A percentile compares a stretch with the other conserved stretches of the same genome.
Evolutionary conservation across 2,888 invertebrate species (phyloP).

Genomic region (Hermodice carunculata): DNA sequence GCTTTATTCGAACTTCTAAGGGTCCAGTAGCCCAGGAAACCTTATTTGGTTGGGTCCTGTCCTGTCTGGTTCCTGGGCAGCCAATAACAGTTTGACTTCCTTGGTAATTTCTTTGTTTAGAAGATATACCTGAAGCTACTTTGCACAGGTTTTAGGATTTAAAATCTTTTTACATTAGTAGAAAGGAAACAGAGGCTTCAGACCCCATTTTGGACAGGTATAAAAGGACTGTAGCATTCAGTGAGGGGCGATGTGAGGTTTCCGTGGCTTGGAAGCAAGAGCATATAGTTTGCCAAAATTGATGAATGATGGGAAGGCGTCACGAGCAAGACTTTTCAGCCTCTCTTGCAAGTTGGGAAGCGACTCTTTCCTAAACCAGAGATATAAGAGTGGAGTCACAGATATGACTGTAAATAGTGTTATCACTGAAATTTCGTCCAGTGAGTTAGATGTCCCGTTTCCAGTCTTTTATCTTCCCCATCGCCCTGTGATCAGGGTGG

Average conservation of each 20-base stretch:
- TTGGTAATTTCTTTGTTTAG: not conserved
- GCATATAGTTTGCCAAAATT: not conserved
- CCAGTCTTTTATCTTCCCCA: constrained; percentile 6
- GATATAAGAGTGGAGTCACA: not conserved
- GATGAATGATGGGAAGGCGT: not conserved
- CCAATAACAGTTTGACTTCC: not conserved
- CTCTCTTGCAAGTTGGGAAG: not conserved
- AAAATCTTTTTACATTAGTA: not conserved
- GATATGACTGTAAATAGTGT: not conserved
- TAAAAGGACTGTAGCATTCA: not conserved
- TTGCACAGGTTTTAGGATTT: not conserved
- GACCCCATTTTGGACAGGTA: not conserved
- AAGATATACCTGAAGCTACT: not conserved
- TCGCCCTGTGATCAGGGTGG: not conserved
- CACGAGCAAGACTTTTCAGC: not conserved
- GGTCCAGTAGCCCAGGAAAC: not conserved
- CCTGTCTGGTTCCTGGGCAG: not conserved
- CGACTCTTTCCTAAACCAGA: not conserved
- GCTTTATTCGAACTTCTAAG: not conserved
- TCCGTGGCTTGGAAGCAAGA: constrained; percentile 4
- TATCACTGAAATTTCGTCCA: not conserved
- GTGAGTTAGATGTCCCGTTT: not conserved
- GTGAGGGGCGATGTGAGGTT: constrained; percentile 1
- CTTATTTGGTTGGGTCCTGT: not conserved
- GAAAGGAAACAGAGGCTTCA: not conserved